Base-by-base conservation (phyloP, 2,797 vertebrate species). In the Cheirogaleus major region DNA sequence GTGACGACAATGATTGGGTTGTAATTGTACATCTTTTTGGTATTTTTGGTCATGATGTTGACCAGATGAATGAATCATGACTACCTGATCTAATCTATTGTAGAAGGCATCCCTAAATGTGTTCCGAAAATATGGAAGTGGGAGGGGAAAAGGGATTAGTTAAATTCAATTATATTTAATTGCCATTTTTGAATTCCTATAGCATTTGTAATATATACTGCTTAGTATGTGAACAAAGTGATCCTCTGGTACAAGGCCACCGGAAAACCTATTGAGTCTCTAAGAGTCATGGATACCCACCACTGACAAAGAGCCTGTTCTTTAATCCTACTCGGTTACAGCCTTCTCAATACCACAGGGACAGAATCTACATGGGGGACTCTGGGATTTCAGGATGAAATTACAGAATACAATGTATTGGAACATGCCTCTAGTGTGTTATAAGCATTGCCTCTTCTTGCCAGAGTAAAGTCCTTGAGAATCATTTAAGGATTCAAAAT, bases 391-490 rank as follows among this genome's bases (percentile, higher is more conserved):
- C 4, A 48, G 43, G 30, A 69, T 93, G 83, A 89, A 91, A 81
- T 91, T 32, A 70, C 52, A 76, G 67, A 91, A 73, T 69, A 91
- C 35, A 57, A 80, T 91, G 82, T 67, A 69, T 69, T 48, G 2
- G 61, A 43, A 69, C 18, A 70, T 38, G 50, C 14, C 70, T 50
- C 8, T 57, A 65, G 41, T 48, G 17, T 81, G 82, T 70, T 95
- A 70, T 89, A 92, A 97, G 91, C 87, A 88, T 32, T 4, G 25
- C 59, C 79, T 93, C 50, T 95, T 95, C 45, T 96, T 93, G 65
- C 59, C 93, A 91, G 83, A 83, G 75, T 72, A 70, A 91, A 96
- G 65, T 83, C 50, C 59, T 95, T 95, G 80, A 95, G 85, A 85
- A 76, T 91, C 61, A 92, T 38, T 91, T 84, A 94, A 63, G 65